Evolutionary conservation across 2,113 vertebrate genomes (phyloP), one percentile per base, ranked within the genome.

Genomic region (Ondatra zibethicus): DNA sequence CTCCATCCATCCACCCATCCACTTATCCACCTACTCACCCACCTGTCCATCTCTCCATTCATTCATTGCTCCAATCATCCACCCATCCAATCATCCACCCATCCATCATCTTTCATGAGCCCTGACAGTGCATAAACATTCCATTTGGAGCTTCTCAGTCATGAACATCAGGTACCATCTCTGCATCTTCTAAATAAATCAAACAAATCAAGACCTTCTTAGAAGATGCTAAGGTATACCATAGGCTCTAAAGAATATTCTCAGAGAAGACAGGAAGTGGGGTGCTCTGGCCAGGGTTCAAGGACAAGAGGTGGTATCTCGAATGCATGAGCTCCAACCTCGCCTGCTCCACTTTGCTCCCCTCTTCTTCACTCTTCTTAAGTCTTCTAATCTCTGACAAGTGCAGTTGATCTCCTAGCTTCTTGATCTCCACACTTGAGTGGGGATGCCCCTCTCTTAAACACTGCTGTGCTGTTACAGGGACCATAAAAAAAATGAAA

Each of bases 51-150:
- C 42, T 6, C 47, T 3, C 23, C 27, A 78, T 1, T 14, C 45
- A 47, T 7, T 13, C 13, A 31, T 4, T 0, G 0, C 9, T 13
- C 5, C 14, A 31, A 1, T 9, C 2, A 81, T 3, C 33, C 19
- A 23, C 4, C 33, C 78, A 80, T 36, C 17, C 2, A 21, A 12
- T 31, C 19, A 52, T 55, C 8, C 9, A 52, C 5, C 19, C 16
- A 80, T 1, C 3, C 6, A 50, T 3, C n/a, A 45, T 66, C 50
- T 9, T 36, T n/a, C 33, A 1, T 55, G 52, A 91, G 58, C 52
- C 50, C 73, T n/a, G 42, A 81, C 45, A 70, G 8, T 29, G 27
- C 27, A 31, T 27, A 25, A 25, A 16, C 17, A 66, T 45, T 8
- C 72, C 77, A 36, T 33, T 36, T 65, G 39, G 72, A 61, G 19